phyloP scores from a whole-genome alignment of 2,888 invertebrate species.

The Petrolisthes manimaculis region DNA sequence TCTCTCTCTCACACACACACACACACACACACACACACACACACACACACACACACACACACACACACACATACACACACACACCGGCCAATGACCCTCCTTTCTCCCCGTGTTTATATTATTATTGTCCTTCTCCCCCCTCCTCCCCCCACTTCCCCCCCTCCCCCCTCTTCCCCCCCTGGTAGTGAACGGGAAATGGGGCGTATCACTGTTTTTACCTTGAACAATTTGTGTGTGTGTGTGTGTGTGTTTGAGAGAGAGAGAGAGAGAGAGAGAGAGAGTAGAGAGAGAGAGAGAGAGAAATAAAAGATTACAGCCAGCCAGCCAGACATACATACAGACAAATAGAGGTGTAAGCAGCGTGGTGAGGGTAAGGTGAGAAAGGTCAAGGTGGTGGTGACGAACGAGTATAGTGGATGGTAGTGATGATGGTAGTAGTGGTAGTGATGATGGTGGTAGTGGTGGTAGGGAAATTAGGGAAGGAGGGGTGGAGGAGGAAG shows the following conservation, averaged over 20 bases:
- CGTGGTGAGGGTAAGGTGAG: neutral
- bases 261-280: too few relatives aligned
- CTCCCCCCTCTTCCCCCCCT: neutral
- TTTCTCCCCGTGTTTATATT: neutral
- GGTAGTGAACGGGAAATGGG: too few relatives aligned
- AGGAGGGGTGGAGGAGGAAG: neutral
- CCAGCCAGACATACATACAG: too few relatives aligned
- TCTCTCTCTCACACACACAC: neutral
- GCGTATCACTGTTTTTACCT: too few relatives aligned
- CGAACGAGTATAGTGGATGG: neutral
- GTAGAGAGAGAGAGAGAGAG: too few relatives aligned
- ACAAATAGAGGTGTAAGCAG: neutral
- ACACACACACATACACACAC: slow-evolving; percentile 9
- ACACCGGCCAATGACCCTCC: neutral
- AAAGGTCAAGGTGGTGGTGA: neutral
- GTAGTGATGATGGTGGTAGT: neutral
- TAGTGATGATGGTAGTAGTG: neutral
- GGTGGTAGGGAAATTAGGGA: neutral
- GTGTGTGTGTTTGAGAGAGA: too few relatives aligned
- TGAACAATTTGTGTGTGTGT: neutral
- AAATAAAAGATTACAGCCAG: neutral
- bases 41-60: slow-evolving; percentile 14
- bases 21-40: slow-evolving; percentile 16
- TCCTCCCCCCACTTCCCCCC: neutral
- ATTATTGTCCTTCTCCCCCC: neutral